Conservation (phyloP, 2,888 invertebrate species). For the Temnothorax unifasciatus region DNA sequence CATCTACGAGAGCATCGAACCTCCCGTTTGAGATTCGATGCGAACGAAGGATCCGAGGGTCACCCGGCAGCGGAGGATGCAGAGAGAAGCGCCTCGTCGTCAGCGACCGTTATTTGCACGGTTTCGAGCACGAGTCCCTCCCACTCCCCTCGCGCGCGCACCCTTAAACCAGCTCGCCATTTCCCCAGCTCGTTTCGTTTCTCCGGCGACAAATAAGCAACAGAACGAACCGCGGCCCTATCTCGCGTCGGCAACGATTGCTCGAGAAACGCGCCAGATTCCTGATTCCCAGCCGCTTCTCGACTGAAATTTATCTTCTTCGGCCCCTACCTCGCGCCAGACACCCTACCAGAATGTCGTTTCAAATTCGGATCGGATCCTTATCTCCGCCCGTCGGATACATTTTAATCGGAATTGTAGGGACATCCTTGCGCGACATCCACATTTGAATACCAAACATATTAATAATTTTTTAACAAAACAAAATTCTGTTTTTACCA, state of each 20-base stretch:
- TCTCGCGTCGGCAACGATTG: constrained; percentile 71
- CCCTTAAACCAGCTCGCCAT: constrained; percentile 64
- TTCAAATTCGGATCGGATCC: constrained; percentile 73
- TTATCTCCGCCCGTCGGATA: constrained; percentile 59
- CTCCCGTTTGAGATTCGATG: constrained; percentile 65
- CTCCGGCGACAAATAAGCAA: constrained; percentile 80
- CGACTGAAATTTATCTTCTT: constrained; percentile 77
- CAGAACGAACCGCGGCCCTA: constrained; percentile 76
- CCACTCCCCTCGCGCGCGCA: not conserved
- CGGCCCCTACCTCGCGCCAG: constrained; percentile 56
- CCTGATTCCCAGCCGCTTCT: constrained; percentile 72
- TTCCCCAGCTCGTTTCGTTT: constrained; percentile 78
- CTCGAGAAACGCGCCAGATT: constrained; percentile 73
- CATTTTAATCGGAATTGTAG: constrained; percentile 65
- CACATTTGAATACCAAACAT: constrained; percentile 31
- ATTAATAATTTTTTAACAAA: constrained; percentile 30
- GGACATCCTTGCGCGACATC: not conserved
- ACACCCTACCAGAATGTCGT: constrained; percentile 54
- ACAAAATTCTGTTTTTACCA: not conserved
- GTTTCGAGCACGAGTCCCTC: constrained; percentile 70
- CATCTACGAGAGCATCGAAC: constrained; percentile 75
- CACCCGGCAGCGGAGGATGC: constrained; percentile 60
- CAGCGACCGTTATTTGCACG: constrained; percentile 78
- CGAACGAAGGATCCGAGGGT: constrained; percentile 66
- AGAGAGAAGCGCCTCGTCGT: constrained; percentile 62